Percentiles rank a stretch among this genome's conserved stretches.
phyloP scores from a whole-genome alignment of 53 echinoderm and acorn worm species.

The Luidia sarsii region DNA sequence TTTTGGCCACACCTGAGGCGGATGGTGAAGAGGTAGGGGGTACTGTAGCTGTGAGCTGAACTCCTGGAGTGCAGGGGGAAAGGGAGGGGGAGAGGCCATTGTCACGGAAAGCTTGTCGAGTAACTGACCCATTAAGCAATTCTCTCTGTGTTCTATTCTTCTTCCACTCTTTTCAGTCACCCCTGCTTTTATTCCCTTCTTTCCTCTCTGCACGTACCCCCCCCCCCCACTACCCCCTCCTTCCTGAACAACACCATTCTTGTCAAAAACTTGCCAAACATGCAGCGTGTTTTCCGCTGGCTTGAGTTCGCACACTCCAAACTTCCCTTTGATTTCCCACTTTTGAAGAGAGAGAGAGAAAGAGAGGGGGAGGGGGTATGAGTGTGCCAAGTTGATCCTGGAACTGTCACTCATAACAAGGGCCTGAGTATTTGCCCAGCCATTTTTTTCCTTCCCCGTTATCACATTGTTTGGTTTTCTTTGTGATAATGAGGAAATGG shows the following conservation, averaged over 20 bases:
- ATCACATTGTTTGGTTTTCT: constrained; percentile 30
- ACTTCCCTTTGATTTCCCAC: constrained; percentile 12
- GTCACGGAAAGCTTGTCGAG: constrained; percentile 46
- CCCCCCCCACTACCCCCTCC: no score
- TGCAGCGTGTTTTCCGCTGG: constrained; percentile 13
- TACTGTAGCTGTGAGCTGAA: no score
- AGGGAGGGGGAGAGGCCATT: no score
- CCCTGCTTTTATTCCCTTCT: not conserved
- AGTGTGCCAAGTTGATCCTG: no score
- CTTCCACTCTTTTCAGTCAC: not conserved
- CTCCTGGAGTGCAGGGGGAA: no score
- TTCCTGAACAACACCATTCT: no score
- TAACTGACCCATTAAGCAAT: constrained; percentile 43
- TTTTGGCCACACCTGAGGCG: no score
- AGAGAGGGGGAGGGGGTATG: no score
- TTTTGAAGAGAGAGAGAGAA: not conserved
- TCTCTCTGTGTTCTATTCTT: no score
- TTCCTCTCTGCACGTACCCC: not conserved
- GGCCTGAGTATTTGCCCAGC: not conserved
- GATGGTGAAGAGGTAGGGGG: no score
- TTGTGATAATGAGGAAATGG: constrained; percentile 30
- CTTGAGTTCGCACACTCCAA: constrained; percentile 2
- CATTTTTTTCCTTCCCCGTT: constrained; percentile 38
- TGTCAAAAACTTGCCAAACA: no score
- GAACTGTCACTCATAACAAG: constrained; percentile 22